Percentiles rank a stretch among this genome's conserved stretches.
phyloP scores from a whole-genome alignment of 2,797 vertebrate genomes.

The Danionella dracula region DNA sequence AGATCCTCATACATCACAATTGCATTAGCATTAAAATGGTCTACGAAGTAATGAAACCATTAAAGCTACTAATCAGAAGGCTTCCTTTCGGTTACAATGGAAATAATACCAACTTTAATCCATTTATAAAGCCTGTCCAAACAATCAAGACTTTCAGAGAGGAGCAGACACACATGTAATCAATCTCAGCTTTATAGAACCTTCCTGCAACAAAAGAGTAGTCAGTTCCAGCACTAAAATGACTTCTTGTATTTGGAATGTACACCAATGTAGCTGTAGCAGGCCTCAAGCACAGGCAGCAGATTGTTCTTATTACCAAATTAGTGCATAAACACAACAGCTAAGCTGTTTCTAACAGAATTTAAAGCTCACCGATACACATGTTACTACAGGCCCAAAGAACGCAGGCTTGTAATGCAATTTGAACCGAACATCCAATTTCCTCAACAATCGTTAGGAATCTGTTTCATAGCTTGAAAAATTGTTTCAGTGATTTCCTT shows the following conservation, averaged over 20 bases:
- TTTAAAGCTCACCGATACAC: constrained; percentile 39
- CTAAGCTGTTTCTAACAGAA: constrained; percentile 42
- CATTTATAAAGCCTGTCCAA: not conserved
- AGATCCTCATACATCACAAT: constrained; percentile 1
- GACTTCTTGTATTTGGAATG: constrained; percentile 48
- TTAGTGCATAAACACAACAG: constrained; percentile 47
- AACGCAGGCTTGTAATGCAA: constrained; percentile 31
- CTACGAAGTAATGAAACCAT: not conserved
- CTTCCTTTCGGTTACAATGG: constrained; percentile 1
- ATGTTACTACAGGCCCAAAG: constrained; percentile 32
- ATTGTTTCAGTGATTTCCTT: not conserved
- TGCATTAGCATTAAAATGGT: constrained; percentile 22
- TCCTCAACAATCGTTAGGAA: constrained; percentile 12
- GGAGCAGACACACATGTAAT: constrained; percentile 39
- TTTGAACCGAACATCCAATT: constrained; percentile 22
- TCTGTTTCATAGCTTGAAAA: not conserved
- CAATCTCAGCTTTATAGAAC: constrained; percentile 46
- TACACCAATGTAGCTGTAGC: constrained; percentile 42
- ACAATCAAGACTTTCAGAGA: constrained; percentile 44
- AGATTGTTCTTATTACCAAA: constrained; percentile 50
- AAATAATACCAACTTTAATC: constrained; percentile 14
- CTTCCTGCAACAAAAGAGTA: constrained; percentile 42
- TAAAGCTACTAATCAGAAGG: not conserved
- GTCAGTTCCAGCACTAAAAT: constrained; percentile 45
- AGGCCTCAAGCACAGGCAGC: constrained; percentile 36